Evolutionary conservation across 2,113 vertebrate genomes (phyloP).

Genomic region (Xiphophorus couchianus): DNA sequence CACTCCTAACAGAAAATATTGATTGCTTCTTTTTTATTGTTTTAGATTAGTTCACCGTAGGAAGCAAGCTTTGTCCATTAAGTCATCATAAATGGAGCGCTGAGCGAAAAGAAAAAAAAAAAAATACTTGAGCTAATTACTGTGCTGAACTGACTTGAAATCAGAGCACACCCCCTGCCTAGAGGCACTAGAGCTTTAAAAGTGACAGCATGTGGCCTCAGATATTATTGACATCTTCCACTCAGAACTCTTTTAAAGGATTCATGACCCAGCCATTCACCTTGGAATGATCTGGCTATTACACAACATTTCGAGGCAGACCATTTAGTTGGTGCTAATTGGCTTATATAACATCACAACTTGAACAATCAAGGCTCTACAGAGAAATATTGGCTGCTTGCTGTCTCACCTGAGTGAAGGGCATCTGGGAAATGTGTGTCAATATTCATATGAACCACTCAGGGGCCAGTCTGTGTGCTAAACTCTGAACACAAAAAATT

Average conservation of each 20-base stretch:
- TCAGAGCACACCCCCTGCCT: neutral
- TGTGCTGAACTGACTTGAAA: conserved; percentile 4
- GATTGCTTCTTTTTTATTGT: neutral
- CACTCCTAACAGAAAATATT: neutral
- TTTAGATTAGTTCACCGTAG: neutral
- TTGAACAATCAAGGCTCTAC: conserved; percentile 59
- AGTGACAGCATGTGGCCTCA: conserved; percentile 5
- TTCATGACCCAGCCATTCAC: conserved; percentile 23
- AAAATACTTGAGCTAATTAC: neutral
- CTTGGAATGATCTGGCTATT: conserved; percentile 55
- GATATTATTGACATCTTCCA: conserved; percentile 28
- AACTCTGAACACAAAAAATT: conserved; percentile 11
- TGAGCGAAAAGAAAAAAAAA: conserved; percentile 1
- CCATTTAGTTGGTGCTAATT: conserved; percentile 58
- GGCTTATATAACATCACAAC: conserved; percentile 61
- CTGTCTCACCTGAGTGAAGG: conserved; percentile 68
- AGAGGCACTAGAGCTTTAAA: conserved; percentile 7
- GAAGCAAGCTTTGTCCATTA: neutral
- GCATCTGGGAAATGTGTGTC: conserved; percentile 72
- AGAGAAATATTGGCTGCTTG: conserved; percentile 52
- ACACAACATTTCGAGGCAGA: conserved; percentile 38
- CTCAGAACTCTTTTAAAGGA: conserved; percentile 22
- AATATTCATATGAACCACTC: conserved; percentile 71
- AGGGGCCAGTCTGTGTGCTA: conserved; percentile 43
- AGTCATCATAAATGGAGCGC: conserved; percentile 5